Base-by-base conservation (phyloP, 1,140 invertebrate genomes). In the Pomacea maculata region DNA sequence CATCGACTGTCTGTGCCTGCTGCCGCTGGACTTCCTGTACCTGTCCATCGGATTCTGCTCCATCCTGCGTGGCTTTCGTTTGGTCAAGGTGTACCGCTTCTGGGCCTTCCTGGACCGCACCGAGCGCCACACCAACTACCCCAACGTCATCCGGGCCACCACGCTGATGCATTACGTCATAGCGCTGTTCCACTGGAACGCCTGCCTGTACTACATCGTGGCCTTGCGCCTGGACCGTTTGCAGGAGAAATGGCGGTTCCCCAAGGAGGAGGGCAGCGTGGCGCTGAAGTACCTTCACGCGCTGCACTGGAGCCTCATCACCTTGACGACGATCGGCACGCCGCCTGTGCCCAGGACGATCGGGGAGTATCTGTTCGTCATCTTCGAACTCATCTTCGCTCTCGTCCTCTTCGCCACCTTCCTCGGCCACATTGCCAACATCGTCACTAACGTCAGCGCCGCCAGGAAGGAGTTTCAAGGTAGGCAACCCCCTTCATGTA, bases 161-260 rank as follows among this genome's bases (percentile, higher is more conserved):
- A 96, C 96, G 88, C 94, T 99, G 86, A 96, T 98, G 90, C 97
- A 99, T 93, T 98, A 98, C 93, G 94, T 99, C 87, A 93, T 99
- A 92, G 97, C 98, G 92, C 97, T 99, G 92, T 99, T 99, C 93
- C 98, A 99, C 94, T 99, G 98, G 98, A 99, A 99, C 92, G 97
- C 98, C 85, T 99, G 98, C 93, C 93, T 99, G 89, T 98, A 97
- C 93, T 96, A 98, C 93, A 85, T 89, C 21, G 86, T 90, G 61
- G 87, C 85, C 25, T 79, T 67, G 25, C 77, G 81, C 45, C 82
- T 83, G 80, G 81, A 80, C 10, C 61, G 80, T 17, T 29, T 57
- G 0, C 45, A 72, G 17, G 75, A 84, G 14, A 83, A 82, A 1
- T 90, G 87, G 86, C 74, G 64, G 52, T 86, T 89, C 75, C 89